Base-by-base conservation (phyloP, 2,113 vertebrate species). In the Cephalopterus ornatus region DNA sequence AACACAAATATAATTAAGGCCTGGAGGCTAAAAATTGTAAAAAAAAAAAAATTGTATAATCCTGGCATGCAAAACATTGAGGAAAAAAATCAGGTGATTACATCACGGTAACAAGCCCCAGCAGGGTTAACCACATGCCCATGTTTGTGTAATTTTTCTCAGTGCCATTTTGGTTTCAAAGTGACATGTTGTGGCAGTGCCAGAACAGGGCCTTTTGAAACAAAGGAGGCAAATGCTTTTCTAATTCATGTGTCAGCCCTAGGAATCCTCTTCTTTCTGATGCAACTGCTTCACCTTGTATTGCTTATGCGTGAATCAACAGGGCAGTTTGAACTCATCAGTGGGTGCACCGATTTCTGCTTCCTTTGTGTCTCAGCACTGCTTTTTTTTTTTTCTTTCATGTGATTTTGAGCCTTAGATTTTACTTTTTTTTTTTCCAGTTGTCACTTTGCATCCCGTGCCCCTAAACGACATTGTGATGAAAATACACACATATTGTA, bases 21-120 rank as follows among this genome's bases (percentile, higher is more conserved):
- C 76, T 13, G 14, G 47, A 84, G 90, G 92, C 83, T 92, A 72
- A 96, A 95, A 92, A 63, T 56, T 32, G 55, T 75, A 53, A 79
- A 93, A 88, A 88, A 32, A 32, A 92, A 86, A 82, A 79, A 73
- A 20, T 4, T 18, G 30, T 91, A 86, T 75, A 93, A 86, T 81
- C 68, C 73, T 89, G 61, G 56, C 73, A 93, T 75, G 68, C 55
- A 92, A 81, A 95, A 86, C n/a, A 59, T 52, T 1, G 5, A 88
- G 44, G 39, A 8, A 56, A 70, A 95, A 79, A 63, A 78, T 21
- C 46, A 53, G 65, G 59, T 73, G 58, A 50, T 95, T 96, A 92
- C 92, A 77, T 96, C 88, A 94, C 15, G 8, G 83, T 62, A 92
- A 92, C 96, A 97, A 89, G 96, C 73, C 95, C 53, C 79, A 81